Percentiles rank a stretch among this genome's conserved stretches.
These are phyloP conservation scores for Drosophila stalkeri DNA, from an alignment of 2,888 invertebrate genomes.

Conservation along the genomic window DNA sequence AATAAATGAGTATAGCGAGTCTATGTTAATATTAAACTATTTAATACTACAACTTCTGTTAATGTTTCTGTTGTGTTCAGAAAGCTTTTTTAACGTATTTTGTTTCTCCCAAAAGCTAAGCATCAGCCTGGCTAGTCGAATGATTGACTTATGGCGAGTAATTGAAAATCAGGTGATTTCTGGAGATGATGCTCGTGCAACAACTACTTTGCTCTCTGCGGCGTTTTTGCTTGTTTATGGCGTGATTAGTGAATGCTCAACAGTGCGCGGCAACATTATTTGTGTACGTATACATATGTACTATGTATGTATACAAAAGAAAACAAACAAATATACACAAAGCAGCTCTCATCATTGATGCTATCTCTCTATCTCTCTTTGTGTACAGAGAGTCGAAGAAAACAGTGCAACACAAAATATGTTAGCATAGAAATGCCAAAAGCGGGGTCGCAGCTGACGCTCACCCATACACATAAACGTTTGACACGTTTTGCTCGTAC, in stretches of 20 bases:
- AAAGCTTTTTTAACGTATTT: conserved; percentile 45
- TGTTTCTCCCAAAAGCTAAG: conserved; percentile 29
- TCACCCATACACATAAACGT: conserved; percentile 31
- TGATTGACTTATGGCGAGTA: conserved; percentile 52
- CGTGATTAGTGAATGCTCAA: conserved; percentile 45
- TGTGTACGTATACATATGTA: not conserved
- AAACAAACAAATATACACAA: conserved; percentile 7
- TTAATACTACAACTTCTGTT: conserved; percentile 25
- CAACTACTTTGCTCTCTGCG: conserved; percentile 51
- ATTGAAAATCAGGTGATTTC: conserved; percentile 83
- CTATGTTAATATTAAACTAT: conserved; percentile 11
- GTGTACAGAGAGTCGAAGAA: conserved; percentile 5
- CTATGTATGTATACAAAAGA: conserved; percentile 2
- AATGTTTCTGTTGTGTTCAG: conserved; percentile 10
- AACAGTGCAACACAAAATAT: conserved; percentile 60
- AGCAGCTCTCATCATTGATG: not conserved
- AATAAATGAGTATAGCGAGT: not conserved
- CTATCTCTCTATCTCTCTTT: conserved; percentile 13
- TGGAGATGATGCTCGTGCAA: conserved; percentile 58
- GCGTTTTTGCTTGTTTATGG: conserved; percentile 35
- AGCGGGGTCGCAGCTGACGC: conserved; percentile 40
- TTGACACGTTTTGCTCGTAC: conserved; percentile 74
- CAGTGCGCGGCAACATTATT: conserved; percentile 32
- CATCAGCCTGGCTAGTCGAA: conserved; percentile 21
- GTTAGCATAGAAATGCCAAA: conserved; percentile 38